These are phyloP conservation scores for Chrysolophus pictus DNA, from an alignment of 2,797 vertebrate genomes.

Conservation along the genomic window DNA sequence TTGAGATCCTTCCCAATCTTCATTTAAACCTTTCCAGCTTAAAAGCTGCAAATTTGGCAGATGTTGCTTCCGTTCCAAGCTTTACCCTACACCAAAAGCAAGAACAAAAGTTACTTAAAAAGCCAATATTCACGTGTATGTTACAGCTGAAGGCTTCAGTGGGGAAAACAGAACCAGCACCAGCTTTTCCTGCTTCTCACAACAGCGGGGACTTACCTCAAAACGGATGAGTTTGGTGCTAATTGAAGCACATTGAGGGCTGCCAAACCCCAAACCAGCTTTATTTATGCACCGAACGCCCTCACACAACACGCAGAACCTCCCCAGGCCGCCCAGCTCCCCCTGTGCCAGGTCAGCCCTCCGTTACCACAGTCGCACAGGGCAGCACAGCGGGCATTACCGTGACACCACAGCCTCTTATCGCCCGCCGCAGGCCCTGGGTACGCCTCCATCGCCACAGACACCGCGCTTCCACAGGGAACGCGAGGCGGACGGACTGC, in stretches of 20 bases:
- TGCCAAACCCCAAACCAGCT: background rate
- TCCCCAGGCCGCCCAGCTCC: rapidly evolving
- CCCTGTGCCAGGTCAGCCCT: background rate
- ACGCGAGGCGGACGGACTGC: background rate
- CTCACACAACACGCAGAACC: background rate
- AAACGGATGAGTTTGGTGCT: background rate
- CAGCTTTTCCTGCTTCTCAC: background rate
- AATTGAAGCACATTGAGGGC: background rate
- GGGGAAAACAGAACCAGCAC: background rate
- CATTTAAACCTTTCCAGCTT: background rate
- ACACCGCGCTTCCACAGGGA: rapidly evolving
- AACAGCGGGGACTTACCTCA: background rate
- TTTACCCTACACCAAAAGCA: background rate
- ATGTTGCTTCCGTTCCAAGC: background rate
- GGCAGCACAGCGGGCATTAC: background rate
- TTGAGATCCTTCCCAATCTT: background rate
- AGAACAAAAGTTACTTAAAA: background rate
- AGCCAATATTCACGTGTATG: background rate
- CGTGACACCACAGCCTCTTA: background rate
- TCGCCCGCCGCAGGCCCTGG: too few relatives aligned
- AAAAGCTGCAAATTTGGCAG: background rate
- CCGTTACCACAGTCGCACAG: rapidly evolving
- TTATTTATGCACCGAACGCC: background rate
- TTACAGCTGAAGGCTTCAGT: background rate
- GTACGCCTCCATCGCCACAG: rapidly evolving